Evolutionary conservation across 2,113 vertebrate genomes (phyloP), one percentile per base, ranked within the genome.

Genomic region (Lota lota): DNA sequence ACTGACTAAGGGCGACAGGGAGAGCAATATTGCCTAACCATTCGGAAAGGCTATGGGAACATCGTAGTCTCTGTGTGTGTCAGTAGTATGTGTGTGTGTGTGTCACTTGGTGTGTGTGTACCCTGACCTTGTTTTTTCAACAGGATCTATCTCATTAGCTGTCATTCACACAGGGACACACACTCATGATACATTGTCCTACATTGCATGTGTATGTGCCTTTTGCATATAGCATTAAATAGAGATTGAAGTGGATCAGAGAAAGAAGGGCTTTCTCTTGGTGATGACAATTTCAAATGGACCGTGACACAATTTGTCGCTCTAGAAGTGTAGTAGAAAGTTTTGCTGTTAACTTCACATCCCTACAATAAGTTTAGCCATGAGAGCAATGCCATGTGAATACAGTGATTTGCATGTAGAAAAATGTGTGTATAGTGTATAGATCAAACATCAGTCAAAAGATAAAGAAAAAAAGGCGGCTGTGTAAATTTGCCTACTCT

Each of bases 31-130:
- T 90, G 88, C 85, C 75, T 81, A 90, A 90, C 75, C 88, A 90
- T 88, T 88, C 87, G 85, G 85, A 90, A 90, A 80, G 87, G 82
- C 87, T 88, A 83, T 88, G 88, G 85, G 88, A 90, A 90, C 84
- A 83, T 88, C 81, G 22, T n/a, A 58, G 53, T n/a, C 70, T 72
- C 73, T 72, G 60, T 64, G 76, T 47, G 71, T 75, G 61, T 50
- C n/a, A 3, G 40, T 50, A 7, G 40, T 50, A 28, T 21, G 61
- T 77, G 64, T 74, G 79, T 79, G 76, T 78, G 70, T 77, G 63
- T 57, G 57, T 71, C 79, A 76, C 50, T 15, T 8, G 50, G 15
- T 56, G 16, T 56, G 16, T 56, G 16, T 56, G 2, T 14, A 56
- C 16, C n/a, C 18, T 20, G 28, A 36, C 66, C 74, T 59, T 19